A percentile compares a stretch with the other conserved stretches of the same genome.
Evolutionary conservation across 2,888 invertebrate species (phyloP).

Genomic region (Spisula subtruncata): DNA sequence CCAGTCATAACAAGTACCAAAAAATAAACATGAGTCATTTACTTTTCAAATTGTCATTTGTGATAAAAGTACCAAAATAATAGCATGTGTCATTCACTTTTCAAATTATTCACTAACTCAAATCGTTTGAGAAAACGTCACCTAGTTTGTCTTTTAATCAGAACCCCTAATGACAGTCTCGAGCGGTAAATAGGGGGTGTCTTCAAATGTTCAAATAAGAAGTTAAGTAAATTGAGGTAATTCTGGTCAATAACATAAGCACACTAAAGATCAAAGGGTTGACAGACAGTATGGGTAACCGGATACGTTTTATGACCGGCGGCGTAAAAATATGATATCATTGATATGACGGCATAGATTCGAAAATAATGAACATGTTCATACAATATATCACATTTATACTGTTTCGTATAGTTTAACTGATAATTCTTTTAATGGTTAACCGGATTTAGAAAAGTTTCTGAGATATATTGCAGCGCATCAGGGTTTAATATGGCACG

Average conservation of each 20-base stretch:
- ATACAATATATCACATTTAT: background rate
- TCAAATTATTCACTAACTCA: background rate
- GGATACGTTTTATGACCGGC: background rate
- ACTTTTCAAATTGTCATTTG: no score
- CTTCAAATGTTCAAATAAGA: slow-evolving; percentile 12
- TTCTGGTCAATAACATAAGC: slow-evolving; percentile 36
- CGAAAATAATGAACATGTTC: slow-evolving; percentile 28
- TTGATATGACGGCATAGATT: slow-evolving; percentile 32
- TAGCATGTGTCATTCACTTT: background rate
- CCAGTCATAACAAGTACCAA: no score
- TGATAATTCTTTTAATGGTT: slow-evolving; percentile 34
- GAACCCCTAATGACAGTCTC: background rate
- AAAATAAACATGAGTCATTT: no score
- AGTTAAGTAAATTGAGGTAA: slow-evolving; percentile 37
- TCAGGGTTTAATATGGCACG: background rate
- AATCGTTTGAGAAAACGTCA: background rate
- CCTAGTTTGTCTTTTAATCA: slow-evolving; percentile 5
- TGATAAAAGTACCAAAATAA: background rate
- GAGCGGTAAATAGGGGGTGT: background rate
- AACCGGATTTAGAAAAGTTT: slow-evolving; percentile 11
- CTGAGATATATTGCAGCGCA: background rate
- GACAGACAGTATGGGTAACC: slow-evolving; percentile 35
- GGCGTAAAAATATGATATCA: slow-evolving; percentile 50
- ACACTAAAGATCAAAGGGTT: slow-evolving; percentile 35
- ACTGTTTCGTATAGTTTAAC: background rate